phyloP scores from a whole-genome alignment of 2,888 invertebrate genomes.

The Colostygia pectinataria region DNA sequence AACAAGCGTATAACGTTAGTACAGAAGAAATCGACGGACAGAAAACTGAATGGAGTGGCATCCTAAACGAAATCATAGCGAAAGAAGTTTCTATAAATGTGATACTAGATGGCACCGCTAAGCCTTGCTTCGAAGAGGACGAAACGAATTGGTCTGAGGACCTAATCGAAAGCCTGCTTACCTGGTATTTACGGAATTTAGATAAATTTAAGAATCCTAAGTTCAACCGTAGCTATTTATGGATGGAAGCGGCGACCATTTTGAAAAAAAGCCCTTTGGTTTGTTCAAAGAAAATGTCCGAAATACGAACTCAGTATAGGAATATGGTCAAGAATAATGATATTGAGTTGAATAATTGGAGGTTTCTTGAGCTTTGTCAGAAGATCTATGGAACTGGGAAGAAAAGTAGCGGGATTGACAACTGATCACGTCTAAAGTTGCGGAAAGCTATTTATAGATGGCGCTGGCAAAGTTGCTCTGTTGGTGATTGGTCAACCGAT shows the following conservation, averaged over 20 bases:
- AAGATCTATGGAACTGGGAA: conserved; percentile 76
- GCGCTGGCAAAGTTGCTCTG: not conserved
- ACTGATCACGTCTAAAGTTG: not conserved
- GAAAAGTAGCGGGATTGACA: conserved; percentile 36
- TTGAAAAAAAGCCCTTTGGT: conserved; percentile 62
- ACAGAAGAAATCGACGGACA: conserved; percentile 42
- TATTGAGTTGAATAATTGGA: conserved; percentile 57
- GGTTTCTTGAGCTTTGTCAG: conserved; percentile 66
- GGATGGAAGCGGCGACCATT: conserved; percentile 65
- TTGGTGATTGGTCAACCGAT: conserved; percentile 1
- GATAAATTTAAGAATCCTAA: conserved; percentile 76
- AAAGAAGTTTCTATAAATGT: conserved; percentile 54
- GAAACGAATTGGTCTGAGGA: conserved; percentile 60
- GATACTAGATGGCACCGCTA: conserved; percentile 45
- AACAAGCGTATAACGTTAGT: conserved; percentile 53
- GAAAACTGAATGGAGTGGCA: conserved; percentile 40
- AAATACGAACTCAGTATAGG: conserved; percentile 66
- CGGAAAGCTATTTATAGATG: not conserved
- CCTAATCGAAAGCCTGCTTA: conserved; percentile 58
- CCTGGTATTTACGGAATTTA: conserved; percentile 70
- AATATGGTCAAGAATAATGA: conserved; percentile 63
- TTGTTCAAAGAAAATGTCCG: conserved; percentile 74
- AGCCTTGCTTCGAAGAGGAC: conserved; percentile 39
- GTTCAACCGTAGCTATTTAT: conserved; percentile 64
- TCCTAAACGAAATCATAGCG: conserved; percentile 53